These are phyloP conservation scores for Ligdia adustata DNA, from an alignment of 2,888 invertebrate genomes.

Conservation along the genomic window DNA sequence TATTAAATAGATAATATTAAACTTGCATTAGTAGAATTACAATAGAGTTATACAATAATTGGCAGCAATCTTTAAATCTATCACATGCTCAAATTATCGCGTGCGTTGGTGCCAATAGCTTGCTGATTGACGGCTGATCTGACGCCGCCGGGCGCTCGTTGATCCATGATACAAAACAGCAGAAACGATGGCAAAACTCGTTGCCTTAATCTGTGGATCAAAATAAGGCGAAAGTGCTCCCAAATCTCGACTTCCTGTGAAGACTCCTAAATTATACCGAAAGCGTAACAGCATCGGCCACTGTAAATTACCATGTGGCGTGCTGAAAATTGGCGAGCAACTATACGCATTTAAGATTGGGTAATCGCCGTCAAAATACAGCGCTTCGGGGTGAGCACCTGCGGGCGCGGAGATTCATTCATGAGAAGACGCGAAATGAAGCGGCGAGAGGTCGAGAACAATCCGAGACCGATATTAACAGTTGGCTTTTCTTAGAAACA, in stretches of 20 bases:
- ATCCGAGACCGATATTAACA: conserved; percentile 78
- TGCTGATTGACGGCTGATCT: conserved; percentile 65
- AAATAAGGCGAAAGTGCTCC: conserved; percentile 60
- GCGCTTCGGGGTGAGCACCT: conserved; percentile 75
- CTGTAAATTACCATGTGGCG: conserved; percentile 76
- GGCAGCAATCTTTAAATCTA: conserved; percentile 66
- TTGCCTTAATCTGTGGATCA: conserved; percentile 50
- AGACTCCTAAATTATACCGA: conserved; percentile 58
- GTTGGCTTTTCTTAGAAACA: conserved; percentile 80
- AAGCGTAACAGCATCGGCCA: conserved; percentile 64
- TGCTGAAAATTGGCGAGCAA: conserved; percentile 72
- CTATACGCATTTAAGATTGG: conserved; percentile 65
- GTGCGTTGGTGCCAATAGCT: conserved; percentile 70
- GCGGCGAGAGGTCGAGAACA: conserved; percentile 73
- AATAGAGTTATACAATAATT: conserved; percentile 71
- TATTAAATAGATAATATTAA: no score
- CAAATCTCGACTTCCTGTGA: conserved; percentile 72
- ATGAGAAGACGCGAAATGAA: conserved; percentile 66
- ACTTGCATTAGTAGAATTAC: conserved; percentile 47
- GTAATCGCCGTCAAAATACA: conserved; percentile 70
- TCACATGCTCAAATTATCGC: conserved; percentile 70
- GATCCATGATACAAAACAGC: conserved; percentile 49
- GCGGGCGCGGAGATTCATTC: conserved; percentile 75
- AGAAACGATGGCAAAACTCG: conserved; percentile 52
- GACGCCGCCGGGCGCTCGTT: conserved; percentile 53